Conservation (phyloP, 1,140 invertebrate species). For the Whitmania pigra region DNA sequence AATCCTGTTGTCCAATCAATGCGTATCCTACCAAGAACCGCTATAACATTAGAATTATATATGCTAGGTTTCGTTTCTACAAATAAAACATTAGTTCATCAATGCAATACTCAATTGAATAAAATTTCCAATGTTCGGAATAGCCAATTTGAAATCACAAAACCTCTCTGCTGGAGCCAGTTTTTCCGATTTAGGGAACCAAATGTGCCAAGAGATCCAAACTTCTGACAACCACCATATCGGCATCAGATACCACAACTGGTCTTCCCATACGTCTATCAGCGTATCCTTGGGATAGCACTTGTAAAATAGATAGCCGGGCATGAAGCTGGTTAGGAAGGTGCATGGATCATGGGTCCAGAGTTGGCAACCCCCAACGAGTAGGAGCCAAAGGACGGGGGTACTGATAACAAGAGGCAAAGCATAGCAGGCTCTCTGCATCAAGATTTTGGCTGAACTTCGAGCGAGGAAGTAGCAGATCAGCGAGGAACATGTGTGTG, state of each 20-base stretch:
- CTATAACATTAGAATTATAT: too few species aligned
- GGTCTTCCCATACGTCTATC: slow-evolving; percentile 12
- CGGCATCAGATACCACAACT: slow-evolving; percentile 43
- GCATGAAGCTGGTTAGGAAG: background rate
- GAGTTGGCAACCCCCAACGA: slow-evolving; percentile 28
- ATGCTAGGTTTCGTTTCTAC: too few species aligned
- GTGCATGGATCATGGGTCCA: slow-evolving; percentile 15
- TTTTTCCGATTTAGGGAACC: slow-evolving; percentile 90
- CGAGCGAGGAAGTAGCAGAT: slow-evolving; percentile 38
- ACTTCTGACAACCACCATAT: slow-evolving; percentile 81
- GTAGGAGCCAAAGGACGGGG: slow-evolving; percentile 33
- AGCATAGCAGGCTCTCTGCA: slow-evolving; percentile 36
- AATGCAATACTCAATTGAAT: too few species aligned
- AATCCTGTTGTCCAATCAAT: too few species aligned
- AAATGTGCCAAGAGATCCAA: slow-evolving; percentile 88
- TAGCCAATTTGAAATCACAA: too few species aligned
- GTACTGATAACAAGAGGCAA: slow-evolving; percentile 30
- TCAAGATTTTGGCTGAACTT: slow-evolving; percentile 36
- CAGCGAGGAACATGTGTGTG: slow-evolving; percentile 33
- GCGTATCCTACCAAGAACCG: too few species aligned
- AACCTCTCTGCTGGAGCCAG: slow-evolving; percentile 78
- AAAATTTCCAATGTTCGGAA: too few species aligned
- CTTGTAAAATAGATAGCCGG: slow-evolving; percentile 17
- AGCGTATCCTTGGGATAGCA: background rate
- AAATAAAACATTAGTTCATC: too few species aligned